phyloP scores from a whole-genome alignment of 2,888 invertebrate species.

The Biston betularia region DNA sequence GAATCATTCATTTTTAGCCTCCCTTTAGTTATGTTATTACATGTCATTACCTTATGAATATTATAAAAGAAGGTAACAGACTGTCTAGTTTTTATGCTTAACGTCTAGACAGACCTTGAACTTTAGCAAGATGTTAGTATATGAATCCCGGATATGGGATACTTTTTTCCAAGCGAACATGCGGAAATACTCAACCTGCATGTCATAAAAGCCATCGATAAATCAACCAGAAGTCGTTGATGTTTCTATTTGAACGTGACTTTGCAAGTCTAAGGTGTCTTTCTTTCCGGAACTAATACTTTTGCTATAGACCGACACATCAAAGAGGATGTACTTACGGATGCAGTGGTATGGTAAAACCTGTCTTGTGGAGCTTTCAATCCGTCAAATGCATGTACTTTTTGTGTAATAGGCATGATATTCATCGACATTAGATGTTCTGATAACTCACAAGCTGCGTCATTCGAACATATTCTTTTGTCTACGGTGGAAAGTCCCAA shows the following conservation, averaged over 20 bases:
- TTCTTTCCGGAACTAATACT: neutral
- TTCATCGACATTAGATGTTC: constrained; percentile 5
- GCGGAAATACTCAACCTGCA: too few relatives aligned
- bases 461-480: constrained; percentile 21
- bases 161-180: too few relatives aligned
- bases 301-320: neutral
- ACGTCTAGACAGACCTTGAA: too few relatives aligned
- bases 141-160: too few relatives aligned
- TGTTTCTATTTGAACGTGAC: neutral
- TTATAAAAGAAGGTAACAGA: too few relatives aligned
- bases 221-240: too few relatives aligned
- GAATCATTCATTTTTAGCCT: too few relatives aligned
- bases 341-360: constrained; percentile 1
- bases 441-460: constrained; percentile 18
- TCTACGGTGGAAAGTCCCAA: constrained; percentile 23
- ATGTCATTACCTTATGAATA: too few relatives aligned
- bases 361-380: neutral
- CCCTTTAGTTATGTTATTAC: too few relatives aligned
- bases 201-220: too few relatives aligned
- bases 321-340: neutral
- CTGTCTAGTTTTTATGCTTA: too few relatives aligned
- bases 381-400: constrained; percentile 1
- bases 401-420: neutral
- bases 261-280: neutral
- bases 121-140: too few relatives aligned